phyloP scores from a whole-genome alignment of 2,888 invertebrate genomes.

The Dendrolimus pini region DNA sequence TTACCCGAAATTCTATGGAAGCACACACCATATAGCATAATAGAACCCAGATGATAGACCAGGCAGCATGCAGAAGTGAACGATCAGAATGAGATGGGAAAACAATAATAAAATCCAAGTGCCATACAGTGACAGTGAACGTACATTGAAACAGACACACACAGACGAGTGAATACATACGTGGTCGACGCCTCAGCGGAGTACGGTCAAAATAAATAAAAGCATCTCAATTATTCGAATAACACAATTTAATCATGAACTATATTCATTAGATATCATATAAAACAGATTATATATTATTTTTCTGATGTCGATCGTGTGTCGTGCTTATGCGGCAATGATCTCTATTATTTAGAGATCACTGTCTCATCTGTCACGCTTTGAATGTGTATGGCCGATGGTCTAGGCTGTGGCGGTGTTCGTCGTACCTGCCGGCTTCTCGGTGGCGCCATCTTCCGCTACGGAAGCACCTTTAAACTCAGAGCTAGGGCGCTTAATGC shows the following conservation, averaged over 20 bases:
- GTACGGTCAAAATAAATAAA: slow-evolving; percentile 75
- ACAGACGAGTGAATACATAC: slow-evolving; percentile 74
- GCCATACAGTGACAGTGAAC: slow-evolving; percentile 68
- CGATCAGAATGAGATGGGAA: slow-evolving; percentile 48
- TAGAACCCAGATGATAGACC: slow-evolving; percentile 29
- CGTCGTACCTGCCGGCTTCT: slow-evolving; percentile 70
- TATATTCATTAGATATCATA: slow-evolving; percentile 70
- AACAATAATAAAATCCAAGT: slow-evolving; percentile 47
- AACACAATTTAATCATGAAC: slow-evolving; percentile 77
- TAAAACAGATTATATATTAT: slow-evolving; percentile 71
- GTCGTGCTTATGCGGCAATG: slow-evolving; percentile 67
- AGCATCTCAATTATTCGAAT: slow-evolving; percentile 74
- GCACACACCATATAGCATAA: slow-evolving; percentile 31
- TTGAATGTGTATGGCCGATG: slow-evolving; percentile 61
- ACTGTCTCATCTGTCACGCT: slow-evolving; percentile 68
- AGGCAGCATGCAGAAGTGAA: slow-evolving; percentile 69
- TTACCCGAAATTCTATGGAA: slow-evolving; percentile 12
- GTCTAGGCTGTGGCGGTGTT: slow-evolving; percentile 61
- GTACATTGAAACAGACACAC: slow-evolving; percentile 74
- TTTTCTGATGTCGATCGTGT: slow-evolving; percentile 66
- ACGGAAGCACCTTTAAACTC: slow-evolving; percentile 84
- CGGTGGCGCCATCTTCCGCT: slow-evolving; percentile 59
- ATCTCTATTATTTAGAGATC: slow-evolving; percentile 51
- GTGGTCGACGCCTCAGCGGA: slow-evolving; percentile 74
- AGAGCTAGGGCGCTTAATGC: slow-evolving; percentile 90